These are phyloP conservation scores for Aphodius sticticus DNA, from an alignment of 2,888 invertebrate species.

Conservation along the genomic window DNA sequence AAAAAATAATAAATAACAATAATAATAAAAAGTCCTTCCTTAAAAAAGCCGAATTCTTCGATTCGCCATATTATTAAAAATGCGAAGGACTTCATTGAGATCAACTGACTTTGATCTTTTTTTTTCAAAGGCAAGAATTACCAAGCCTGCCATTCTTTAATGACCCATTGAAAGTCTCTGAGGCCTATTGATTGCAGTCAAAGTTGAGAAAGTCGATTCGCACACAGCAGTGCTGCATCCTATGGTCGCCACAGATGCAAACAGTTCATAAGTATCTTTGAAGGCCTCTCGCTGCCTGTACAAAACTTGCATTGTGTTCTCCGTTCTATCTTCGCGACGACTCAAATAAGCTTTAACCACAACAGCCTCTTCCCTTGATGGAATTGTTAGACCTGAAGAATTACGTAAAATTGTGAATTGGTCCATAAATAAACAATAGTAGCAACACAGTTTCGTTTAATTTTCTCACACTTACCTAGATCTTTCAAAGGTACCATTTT, in stretches of 20 bases:
- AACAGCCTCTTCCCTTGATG: conserved; percentile 27
- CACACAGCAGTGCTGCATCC: conserved; percentile 15
- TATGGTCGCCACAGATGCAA: conserved; percentile 9
- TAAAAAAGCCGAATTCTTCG: conserved; percentile 17
- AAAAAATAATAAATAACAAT: not conserved
- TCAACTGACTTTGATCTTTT: conserved; percentile 17
- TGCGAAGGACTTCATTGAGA: conserved; percentile 15
- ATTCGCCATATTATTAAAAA: conserved; percentile 13
- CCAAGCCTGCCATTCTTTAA: conserved; percentile 15
- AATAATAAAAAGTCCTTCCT: not conserved
- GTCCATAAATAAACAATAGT: conserved; percentile 14
- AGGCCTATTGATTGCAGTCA: conserved; percentile 23
- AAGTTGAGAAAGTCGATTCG: conserved; percentile 16
- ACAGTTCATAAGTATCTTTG: conserved; percentile 20
- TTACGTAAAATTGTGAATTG: conserved; percentile 27
- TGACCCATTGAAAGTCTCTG: not conserved
- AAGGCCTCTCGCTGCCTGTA: conserved; percentile 22
- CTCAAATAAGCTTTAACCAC: conserved; percentile 27
- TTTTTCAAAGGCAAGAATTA: conserved; percentile 16
- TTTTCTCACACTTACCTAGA: conserved; percentile 27
- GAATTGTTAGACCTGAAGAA: conserved; percentile 26
- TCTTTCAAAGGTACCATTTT: conserved; percentile 36
- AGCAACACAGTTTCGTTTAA: conserved; percentile 12
- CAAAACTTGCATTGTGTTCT: conserved; percentile 21
- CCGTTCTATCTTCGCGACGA: conserved; percentile 23